Evolutionary conservation across 2,113 vertebrate genomes (phyloP), one percentile per base, ranked within the genome.

Genomic region (Gnathonemus echidnorhynchus): DNA sequence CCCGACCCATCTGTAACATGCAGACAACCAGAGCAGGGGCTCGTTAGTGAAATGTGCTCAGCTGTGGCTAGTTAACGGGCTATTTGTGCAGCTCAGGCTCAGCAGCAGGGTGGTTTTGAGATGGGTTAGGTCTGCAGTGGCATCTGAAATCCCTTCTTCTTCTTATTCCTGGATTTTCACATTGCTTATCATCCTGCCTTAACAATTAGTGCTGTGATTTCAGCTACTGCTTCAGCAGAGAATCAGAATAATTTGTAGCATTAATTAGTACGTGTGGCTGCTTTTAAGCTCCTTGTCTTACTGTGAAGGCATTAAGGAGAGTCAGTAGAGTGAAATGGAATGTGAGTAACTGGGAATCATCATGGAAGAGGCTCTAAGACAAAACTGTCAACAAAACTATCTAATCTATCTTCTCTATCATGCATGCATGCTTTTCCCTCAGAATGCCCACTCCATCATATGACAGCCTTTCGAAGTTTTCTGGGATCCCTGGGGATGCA

Each of bases 251-350:
- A 90, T 93, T 80, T 92, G 90, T 88, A 56, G 89, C 88, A 90
- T 89, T 91, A 91, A 92, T 93, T 92, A 86, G 91, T 91, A 70
- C 91, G 90, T 90, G 87, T 35, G 58, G 90, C 87, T 89, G 53
- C 45, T 85, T 86, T 27, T 15, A 15, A 48, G 42, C 42, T 70
- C 58, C 88, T 13, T 70, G 62, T 31, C 15, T 45, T 86, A 21
- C 83, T 24, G 62, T 49, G 62, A 31, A 27, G 46, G 45, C 89
- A 91, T 90, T 90, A 90, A 90, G 89, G 89, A 88, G 90, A 70
- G 62, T 31, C 9, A 70, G n/a, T 70, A 27, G 35, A 39, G 35
- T 80, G 74, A 80, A 80, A 80, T 80, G 35, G 74, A 42, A 42
- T 80, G 74, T 90, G 90, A 92, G 91, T 91, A 88, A 90, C 74